Evolutionary conservation across 2,797 vertebrate genomes (phyloP).

Genomic region (Erpetoichthys calabaricus): DNA sequence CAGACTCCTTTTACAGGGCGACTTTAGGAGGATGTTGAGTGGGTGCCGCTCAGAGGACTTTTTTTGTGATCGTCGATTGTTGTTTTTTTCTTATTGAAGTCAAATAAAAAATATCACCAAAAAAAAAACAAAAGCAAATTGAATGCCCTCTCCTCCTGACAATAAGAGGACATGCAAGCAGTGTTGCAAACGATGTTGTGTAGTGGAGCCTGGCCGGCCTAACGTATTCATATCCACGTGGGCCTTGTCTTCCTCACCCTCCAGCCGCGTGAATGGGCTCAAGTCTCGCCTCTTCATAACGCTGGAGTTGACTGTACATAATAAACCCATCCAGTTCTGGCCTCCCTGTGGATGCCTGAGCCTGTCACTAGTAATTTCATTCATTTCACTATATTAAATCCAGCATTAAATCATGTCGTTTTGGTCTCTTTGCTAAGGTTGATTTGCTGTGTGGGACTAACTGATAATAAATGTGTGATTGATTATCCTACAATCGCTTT

Average conservation of each 20-base stretch:
- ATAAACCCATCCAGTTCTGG: constrained; percentile 15
- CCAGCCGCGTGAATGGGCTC: constrained; percentile 17
- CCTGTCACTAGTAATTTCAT: constrained; percentile 35
- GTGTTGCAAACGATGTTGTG: too few relatives aligned
- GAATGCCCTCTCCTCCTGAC: too few relatives aligned
- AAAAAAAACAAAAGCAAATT: too few relatives aligned
- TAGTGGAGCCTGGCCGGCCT: too few relatives aligned
- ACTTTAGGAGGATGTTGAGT: too few relatives aligned
- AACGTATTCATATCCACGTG: too few relatives aligned
- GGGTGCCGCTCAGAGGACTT: too few relatives aligned
- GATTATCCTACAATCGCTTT: constrained; percentile 35
- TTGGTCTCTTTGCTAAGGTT: constrained; percentile 30
- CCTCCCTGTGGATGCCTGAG: constrained; percentile 16
- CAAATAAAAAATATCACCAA: too few relatives aligned
- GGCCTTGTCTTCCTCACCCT: neutral
- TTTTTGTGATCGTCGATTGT: too few relatives aligned
- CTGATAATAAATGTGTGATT: constrained; percentile 32
- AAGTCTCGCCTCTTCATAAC: constrained; percentile 4
- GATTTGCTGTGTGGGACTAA: constrained; percentile 36
- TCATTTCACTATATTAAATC: constrained; percentile 42
- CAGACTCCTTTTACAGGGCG: too few relatives aligned
- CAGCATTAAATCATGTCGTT: constrained; percentile 44
- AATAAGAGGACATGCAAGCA: too few relatives aligned
- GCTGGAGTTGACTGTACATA: neutral
- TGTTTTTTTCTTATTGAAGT: too few relatives aligned